Percentiles rank a stretch among this genome's conserved stretches.
These are phyloP conservation scores for Hypocryptadius cinnamomeus DNA, from an alignment of 2,113 vertebrate genomes.

Conservation along the genomic window DNA sequence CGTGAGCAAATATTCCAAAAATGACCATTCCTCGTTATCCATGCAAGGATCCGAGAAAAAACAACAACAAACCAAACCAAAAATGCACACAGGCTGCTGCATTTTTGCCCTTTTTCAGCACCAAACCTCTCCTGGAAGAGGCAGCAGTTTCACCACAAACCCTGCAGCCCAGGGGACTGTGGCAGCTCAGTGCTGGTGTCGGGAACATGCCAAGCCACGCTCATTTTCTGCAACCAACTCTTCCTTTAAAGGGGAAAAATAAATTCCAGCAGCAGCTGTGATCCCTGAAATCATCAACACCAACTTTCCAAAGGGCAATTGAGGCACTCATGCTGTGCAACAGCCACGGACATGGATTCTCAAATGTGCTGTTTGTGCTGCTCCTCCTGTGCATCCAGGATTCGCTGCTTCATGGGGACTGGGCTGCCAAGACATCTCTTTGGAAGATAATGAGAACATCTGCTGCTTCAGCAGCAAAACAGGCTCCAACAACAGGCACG, in stretches of 20 bases:
- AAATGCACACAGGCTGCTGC: not conserved
- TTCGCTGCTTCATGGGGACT: not conserved
- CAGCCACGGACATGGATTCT: not conserved
- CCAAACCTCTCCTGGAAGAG: not conserved
- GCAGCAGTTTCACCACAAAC: not conserved
- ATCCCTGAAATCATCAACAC: not conserved
- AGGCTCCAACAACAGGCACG: not conserved
- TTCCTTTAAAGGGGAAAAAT: not conserved
- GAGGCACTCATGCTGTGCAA: not conserved
- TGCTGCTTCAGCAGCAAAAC: slow-evolving; percentile 45
- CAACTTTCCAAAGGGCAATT: not conserved
- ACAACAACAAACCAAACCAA: not conserved
- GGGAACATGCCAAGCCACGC: not conserved
- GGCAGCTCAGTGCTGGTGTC: not conserved
- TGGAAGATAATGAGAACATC: slow-evolving; percentile 48
- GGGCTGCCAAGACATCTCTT: slow-evolving; percentile 8
- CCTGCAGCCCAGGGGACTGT: not conserved
- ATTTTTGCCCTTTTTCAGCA: not conserved
- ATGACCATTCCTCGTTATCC: not conserved
- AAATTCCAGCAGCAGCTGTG: not conserved
- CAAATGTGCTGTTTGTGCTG: not conserved
- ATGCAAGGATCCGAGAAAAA: not conserved
- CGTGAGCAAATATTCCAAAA: not conserved
- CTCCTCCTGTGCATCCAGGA: not conserved
- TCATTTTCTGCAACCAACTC: not conserved